Base-by-base conservation (phyloP, 2,113 vertebrate genomes). In the Cynocephalus volans region DNA sequence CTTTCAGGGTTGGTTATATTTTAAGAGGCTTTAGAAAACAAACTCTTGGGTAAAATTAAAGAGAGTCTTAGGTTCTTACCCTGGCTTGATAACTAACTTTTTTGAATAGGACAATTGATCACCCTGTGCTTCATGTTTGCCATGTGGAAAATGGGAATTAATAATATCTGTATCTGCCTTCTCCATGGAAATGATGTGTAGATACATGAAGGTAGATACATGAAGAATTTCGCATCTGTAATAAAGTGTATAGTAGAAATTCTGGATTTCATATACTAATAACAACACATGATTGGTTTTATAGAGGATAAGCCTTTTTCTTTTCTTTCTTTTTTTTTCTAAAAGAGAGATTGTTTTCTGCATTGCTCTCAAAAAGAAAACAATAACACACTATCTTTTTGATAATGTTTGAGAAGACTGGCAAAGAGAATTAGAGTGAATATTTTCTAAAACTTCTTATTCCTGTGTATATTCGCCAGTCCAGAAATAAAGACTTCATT, bases 401-500 rank as follows among this genome's bases (percentile, higher is more conserved):
- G 33, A 60, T 93, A 67, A 93, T 76, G 26, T 86, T 83, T 94
- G 36, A 72, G 33, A 94, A 95, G 70, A 67, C 28, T 75, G 52
- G 18, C 28, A 85, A 93, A 95, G 15, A 82, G 28, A 93, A 93
- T 69, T 72, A 21, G 19, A 79, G 4, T 62, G 50, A 93, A 11
- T 87, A 21, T 92, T 65, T 93, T 85, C 62, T 70, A 75, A 94
- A 84, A 79, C 5, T 75, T 77, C 13, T 75, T 64, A 75, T 84
- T 90, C 58, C 69, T 80, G 6, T 65, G n/a, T 31, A 62, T 94
- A 92, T 69, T 75, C 54, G 41, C 33, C 31, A 80, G 50, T 79
- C 18, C 41, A 84, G n/a, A 96, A 95, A 75, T 77, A 81, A 97
- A 89, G 45, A 64, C 73, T 21, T 90, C 18, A 94, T 90, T 54